Base-by-base conservation (phyloP, 2,113 vertebrate genomes). In the Ictalurus punctatus region DNA sequence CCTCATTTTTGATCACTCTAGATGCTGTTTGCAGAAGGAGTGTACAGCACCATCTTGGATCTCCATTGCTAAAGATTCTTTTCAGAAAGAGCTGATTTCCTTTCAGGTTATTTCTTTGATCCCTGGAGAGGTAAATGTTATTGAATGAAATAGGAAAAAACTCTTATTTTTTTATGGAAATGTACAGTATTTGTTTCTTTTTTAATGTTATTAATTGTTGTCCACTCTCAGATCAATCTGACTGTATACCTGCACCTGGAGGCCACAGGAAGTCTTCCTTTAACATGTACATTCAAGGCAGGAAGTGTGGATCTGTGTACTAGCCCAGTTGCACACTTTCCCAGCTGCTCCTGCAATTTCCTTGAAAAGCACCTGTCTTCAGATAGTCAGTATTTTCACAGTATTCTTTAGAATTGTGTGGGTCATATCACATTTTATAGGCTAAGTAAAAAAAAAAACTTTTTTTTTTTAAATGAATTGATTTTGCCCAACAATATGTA, bases 21-120 rank as follows among this genome's bases (percentile, higher is more conserved):
- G 96, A 4, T 96, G 95, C 88, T 92, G 85, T 0, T 93, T 93
- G 88, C 88, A 91, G 82, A 88, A 89, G 19, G 93, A 95, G 9
- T 96, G 96, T 58, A 27, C 0, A n/a, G 54, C 63, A 54, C 91
- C 92, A 54, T 44, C 89, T 80, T 95, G 95, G 95, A 10, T 95
- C 12, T 93, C 94, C 83, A 93, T 95, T 82, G 89, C 94, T 58
- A 92, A 93, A 1, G 88, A 87, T 0, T 88, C 27, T 86, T 87
- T 93, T 5, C 80, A 89, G 56, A 81, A 91, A 25, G 86, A 90
- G 73, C 92, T 95, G 78, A 56, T 95, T 84, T 94, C 94, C 44
- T 89, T 94, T 87, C 91, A 30, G 34, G 37, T 94, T 19, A 0
- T 34, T 40, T 27, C n/a, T 8, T n/a, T 87, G 67, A 40, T 30